Evolutionary conservation across 2,797 vertebrate species (phyloP), one percentile per base, ranked within the genome.

Genomic region (Urocyon cinereoargenteus): DNA sequence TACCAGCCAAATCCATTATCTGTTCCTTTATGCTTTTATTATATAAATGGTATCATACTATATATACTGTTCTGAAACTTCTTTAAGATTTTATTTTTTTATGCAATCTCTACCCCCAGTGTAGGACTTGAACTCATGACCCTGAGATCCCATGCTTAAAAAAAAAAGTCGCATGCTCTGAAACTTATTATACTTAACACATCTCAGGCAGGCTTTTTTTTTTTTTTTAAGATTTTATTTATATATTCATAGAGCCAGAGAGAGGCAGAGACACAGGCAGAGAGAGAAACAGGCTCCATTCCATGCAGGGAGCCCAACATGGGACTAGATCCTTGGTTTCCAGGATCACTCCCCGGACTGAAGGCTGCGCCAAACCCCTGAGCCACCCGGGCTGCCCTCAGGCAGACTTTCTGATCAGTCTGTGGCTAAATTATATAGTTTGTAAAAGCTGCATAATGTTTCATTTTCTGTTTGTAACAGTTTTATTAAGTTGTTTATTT

Each of bases 401-500:
- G 40, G 40, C 40, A 7, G 40, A 22, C 55, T 45, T 84, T 64
- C 61, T 66, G 6, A 57, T 70, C n/a, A 51, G 68, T 49, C 51
- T 83, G 0, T 61, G 55, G 28, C 61, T 62, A 18, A 95, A 28
- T 82, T 66, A 51, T 66, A 57, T 51, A 81, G 93, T 75, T 91
- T 94, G 14, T 88, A 92, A 92, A 93, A 73, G 19, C n/a, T 90
- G 2, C 62, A 31, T 72, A 73, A 75, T 57, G 16, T 21, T 87
- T 87, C 53, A 83, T 59, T 86, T 89, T 83, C 49, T 34, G 10
- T 34, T 87, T 77, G 9, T 66, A 68, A 64, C 21, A 73, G 55
- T 59, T 86, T 86, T 57, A 64, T 64, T 90, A 90, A n/a, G 14
- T 75, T 49, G 53, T 73, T 84, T 70, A 51, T 90, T 88, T 86